phyloP scores from a whole-genome alignment of 1,140 invertebrate genomes.

The Neodiprion fabricii region DNA sequence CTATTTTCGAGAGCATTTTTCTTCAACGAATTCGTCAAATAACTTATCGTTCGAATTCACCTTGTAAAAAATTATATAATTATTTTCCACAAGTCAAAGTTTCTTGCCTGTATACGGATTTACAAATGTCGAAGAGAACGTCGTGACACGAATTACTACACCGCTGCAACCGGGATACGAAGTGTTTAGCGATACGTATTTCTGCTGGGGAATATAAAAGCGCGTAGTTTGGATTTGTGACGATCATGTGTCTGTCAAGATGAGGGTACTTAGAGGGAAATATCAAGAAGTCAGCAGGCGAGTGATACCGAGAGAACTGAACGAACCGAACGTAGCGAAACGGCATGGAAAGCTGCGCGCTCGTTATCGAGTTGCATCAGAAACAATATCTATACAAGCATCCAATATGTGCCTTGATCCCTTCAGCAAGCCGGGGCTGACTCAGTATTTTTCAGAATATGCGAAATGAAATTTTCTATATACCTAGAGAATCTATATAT shows the following conservation, averaged over 20 bases:
- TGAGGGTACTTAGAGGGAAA: background rate
- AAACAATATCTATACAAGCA: background rate
- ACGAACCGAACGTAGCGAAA: background rate
- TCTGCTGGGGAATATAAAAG: too few relatives aligned
- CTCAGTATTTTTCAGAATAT: constrained; percentile 4
- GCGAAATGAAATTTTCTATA: background rate
- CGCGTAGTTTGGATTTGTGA: background rate
- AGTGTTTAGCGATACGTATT: too few relatives aligned
- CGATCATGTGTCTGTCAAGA: background rate
- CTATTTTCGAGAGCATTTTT: too few relatives aligned
- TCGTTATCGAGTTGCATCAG: background rate
- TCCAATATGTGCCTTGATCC: constrained; percentile 1
- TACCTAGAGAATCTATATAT: background rate
- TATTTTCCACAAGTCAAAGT: too few relatives aligned
- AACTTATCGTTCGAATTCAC: too few relatives aligned
- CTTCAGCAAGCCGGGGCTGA: background rate
- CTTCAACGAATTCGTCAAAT: too few relatives aligned
- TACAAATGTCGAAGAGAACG: too few relatives aligned
- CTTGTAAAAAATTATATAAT: too few relatives aligned
- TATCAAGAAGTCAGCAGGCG: background rate
- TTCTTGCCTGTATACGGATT: too few relatives aligned
- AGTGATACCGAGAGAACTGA: background rate
- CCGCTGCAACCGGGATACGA: too few relatives aligned
- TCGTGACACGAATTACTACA: too few relatives aligned
- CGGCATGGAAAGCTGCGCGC: background rate